These are phyloP conservation scores for Haliaeetus leucogaster DNA, from an alignment of 2,113 vertebrate species.

Conservation along the genomic window DNA sequence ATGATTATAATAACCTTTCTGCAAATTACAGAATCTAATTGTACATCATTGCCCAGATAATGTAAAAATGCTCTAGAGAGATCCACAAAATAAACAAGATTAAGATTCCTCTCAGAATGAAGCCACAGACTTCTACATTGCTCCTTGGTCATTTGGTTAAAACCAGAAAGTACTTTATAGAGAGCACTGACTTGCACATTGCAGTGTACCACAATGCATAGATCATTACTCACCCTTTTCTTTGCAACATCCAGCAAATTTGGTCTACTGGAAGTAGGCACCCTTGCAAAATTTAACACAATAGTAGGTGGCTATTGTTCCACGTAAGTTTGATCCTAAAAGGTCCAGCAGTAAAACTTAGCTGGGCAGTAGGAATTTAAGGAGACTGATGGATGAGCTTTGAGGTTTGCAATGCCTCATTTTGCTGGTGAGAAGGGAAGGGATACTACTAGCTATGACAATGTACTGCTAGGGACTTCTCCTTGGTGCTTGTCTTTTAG, in stretches of 20 bases:
- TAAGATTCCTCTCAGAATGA: background rate
- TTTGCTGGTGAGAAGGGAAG: background rate
- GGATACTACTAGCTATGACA: background rate
- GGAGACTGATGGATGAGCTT: background rate
- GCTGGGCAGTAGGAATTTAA: background rate
- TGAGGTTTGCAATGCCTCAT: background rate
- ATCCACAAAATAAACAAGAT: background rate
- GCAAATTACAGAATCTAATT: background rate
- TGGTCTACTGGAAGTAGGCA: background rate
- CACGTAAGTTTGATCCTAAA: background rate
- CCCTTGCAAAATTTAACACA: background rate
- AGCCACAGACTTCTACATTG: background rate
- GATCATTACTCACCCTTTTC: background rate
- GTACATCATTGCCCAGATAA: background rate
- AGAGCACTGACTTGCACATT: background rate
- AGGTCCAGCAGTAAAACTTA: background rate
- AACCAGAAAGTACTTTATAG: background rate
- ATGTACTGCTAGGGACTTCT: background rate
- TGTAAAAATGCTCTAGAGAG: background rate
- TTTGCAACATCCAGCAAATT: background rate
- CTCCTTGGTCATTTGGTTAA: background rate
- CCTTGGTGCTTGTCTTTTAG: background rate
- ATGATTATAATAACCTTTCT: background rate
- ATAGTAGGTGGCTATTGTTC: background rate
- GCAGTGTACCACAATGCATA: fast-evolving